Base-by-base conservation (phyloP, 2,113 vertebrate genomes). In the Rhineura floridana region DNA sequence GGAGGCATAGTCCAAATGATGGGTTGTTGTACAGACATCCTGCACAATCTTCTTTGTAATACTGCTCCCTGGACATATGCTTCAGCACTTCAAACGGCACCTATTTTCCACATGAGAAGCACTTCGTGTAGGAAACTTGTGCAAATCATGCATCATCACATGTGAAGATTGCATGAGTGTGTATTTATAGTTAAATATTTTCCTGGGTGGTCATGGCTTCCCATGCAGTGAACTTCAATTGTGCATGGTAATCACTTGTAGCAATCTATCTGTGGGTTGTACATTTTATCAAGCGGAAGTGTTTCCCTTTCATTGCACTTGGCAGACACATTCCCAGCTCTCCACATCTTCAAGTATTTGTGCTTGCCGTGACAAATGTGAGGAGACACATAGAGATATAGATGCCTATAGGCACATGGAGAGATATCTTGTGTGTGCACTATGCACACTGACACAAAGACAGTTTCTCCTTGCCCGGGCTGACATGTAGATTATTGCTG, bases 401-500 rank as follows among this genome's bases (percentile, higher is more conserved):
- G 19, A n/a, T 0, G 3, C 48, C 65, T 83, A 17, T 6, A 1
- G 2, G 77, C 23, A 79, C 42, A 30, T 1, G 33, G 0, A 0
- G 78, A 46, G 46, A 33, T 52, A 55, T 70, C 83, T 83, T 6
- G 46, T 55, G 46, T 55, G 9, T 0, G 1, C 90, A 13, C 62
- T 76, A 21, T 0, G 2, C 87, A 13, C 52, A 65, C 25, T 33
- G 28, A 3, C 17, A 9, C 67, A n/a, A 36, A 75, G 76, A 46
- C 44, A 75, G 67, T 28, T 30, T 75, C 36, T 44, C 81, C 21
- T 36, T 81, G 69, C 82, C 39, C 36, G 19, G 42, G 67, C 75
- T 63, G 75, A 63, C 25, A 63, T 42, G 84, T 70, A 67, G 36
- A 50, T 10, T 46, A 59, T 70, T 13, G 17, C 59, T 82, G 33